A percentile compares a stretch with the other conserved stretches of the same genome.
phyloP scores from a whole-genome alignment of 1,140 invertebrate species.

The Lepidotrigona ventralis region DNA sequence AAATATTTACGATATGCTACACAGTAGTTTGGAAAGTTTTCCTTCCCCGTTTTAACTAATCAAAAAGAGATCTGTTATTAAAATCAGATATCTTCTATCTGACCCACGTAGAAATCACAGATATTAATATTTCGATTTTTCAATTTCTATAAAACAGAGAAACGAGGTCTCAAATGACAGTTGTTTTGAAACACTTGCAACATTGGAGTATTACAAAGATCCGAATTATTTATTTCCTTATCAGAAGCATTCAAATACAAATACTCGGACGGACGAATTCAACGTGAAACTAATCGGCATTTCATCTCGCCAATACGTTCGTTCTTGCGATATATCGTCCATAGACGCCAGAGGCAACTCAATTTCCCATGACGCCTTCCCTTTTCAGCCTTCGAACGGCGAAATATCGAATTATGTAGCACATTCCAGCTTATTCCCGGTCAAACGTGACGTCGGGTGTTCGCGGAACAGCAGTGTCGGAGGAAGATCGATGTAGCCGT shows the following conservation, averaged over 20 bases:
- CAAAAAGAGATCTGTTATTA: not conserved
- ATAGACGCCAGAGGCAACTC: conserved; percentile 49
- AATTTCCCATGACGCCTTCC: conserved; percentile 47
- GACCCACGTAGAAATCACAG: not conserved
- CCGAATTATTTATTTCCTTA: not conserved
- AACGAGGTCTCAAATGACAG: no score
- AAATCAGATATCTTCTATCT: not conserved
- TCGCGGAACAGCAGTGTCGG: not conserved
- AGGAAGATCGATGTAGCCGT: conserved; percentile 55
- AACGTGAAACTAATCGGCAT: not conserved
- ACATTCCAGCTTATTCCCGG: conserved; percentile 27
- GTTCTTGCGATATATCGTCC: conserved; percentile 53
- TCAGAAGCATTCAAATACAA: not conserved
- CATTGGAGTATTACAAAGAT: not conserved
- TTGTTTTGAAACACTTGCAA: not conserved
- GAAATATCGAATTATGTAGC: conserved; percentile 60
- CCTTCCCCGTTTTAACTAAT: not conserved
- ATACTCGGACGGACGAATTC: not conserved
- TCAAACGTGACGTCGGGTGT: not conserved
- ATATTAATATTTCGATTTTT: not conserved
- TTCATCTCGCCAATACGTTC: conserved; percentile 47
- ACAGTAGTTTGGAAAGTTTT: not conserved
- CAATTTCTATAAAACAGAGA: no score
- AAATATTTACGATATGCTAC: not conserved
- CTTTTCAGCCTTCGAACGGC: conserved; percentile 56